Base-by-base conservation (phyloP, 2,797 vertebrate genomes). In the Alectoris magna region DNA sequence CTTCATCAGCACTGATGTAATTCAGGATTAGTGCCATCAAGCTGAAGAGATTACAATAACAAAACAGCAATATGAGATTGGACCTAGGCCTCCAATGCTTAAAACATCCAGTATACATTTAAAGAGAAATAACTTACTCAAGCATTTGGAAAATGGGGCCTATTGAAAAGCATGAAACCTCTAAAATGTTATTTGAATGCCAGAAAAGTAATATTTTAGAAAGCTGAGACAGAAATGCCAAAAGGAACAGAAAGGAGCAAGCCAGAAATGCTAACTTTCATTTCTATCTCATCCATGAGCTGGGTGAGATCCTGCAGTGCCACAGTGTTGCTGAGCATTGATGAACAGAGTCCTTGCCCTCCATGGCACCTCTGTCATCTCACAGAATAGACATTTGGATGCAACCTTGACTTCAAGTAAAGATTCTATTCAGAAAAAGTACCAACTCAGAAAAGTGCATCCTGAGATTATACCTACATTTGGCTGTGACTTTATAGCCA, bases 401-500 rank as follows among this genome's bases (percentile, higher is more conserved):
- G 0, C 14, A 58, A 78, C 14, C 10, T 64, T 53, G 38, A 75
- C 22, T 63, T 72, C 12, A 34, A n/a, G 46, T 34, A 48, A 82
- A 8, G n/a, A 34, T 78, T 6, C 26, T 49, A 39, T 29, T 17
- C 39, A 87, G 76, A 91, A 91, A 29, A 88, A 26, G 60, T 22
- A 69, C 5, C 59, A 82, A 10, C n/a, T 68, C 6, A 80, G 39
- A 82, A 94, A 88, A 38, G 39, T 3, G 6, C 4, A 24, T 22
- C 43, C 83, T 63, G 14, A 68, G 60, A 82, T 4, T 6, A 91
- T 95, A 98, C 98, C 94, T 98, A 98, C 98, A 98, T 97, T 98
- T 98, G 83, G 98, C 98, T 74, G 98, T 98, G 92, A 98, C 98
- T 96, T 97, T 98, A 96, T 98, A 98, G 8, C 98, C 98, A 7